Base-by-base conservation (phyloP, 92 coral and sea anemone genomes). In the Porites rus region DNA sequence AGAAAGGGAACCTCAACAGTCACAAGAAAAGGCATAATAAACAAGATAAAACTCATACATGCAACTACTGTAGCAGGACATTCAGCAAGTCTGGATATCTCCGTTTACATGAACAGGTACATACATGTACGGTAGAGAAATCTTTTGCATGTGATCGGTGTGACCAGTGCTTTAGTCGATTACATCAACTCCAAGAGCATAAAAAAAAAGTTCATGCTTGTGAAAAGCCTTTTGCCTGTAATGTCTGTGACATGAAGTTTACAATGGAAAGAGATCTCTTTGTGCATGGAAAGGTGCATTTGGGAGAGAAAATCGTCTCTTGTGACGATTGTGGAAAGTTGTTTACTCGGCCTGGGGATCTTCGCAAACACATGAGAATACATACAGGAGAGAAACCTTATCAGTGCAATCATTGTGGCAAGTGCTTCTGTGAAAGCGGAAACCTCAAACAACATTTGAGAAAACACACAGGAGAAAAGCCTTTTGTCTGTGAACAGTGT, bases 381-480 rank as follows among this genome's bases (percentile, higher is more conserved):
- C 88, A 84, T 60, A 66, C 82, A 51, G 88, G 88, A 52, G 17
- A 22, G 43, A 84, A 84, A 62, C 88, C 88, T n/a, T 75, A 51
- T 66, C 13, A 75, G 50, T 84, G 88, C 56, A 65, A 74, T n/a
- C 46, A 75, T 0, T 84, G 88, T 75, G 63, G 51, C 60, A 84
- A 84, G 25, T n/a, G 52, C 62, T 84, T 75, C 75, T 75, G 60
- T 21, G 19, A 22, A 21, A 3, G 7, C 1, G 21, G 58, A 28
- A 20, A 46, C 53, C 64, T 70, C 9, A 56, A 59, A 25, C 59
- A 11, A 51, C 89, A 79, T 66, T 69, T 22, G 20, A 67, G 71
- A 7, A 79, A 64, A 58, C 87, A 85, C 82, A 79, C 69, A 9
- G 90, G 84, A 52, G 69, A 61, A n/a, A 90, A 75, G 73, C 93